A percentile compares a stretch with the other conserved stretches of the same genome.
Conservation (phyloP, 2,797 vertebrate genomes). For the Trachurus trachurus region DNA sequence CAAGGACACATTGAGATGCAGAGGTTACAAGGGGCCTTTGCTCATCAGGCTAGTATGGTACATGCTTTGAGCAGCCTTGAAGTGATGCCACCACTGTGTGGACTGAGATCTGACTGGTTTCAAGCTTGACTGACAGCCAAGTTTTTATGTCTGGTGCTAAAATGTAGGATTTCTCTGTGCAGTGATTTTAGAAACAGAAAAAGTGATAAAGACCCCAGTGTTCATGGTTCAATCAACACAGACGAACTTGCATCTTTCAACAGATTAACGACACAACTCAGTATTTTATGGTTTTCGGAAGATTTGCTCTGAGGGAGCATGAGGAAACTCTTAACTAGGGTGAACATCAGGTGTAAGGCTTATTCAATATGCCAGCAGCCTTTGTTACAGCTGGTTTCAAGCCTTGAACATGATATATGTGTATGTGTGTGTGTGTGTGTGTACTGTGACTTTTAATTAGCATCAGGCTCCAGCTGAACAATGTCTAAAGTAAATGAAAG, state of each 20-base stretch:
- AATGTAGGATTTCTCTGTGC: not conserved
- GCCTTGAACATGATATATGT: not conserved
- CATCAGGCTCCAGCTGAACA: not conserved
- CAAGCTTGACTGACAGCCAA: not conserved
- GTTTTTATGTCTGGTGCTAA: not conserved
- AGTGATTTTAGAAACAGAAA: not conserved
- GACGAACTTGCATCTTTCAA: not conserved
- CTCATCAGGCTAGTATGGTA: constrained; percentile 30
- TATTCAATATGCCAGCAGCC: not conserved
- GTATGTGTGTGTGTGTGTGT: not conserved
- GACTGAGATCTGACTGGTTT: constrained; percentile 2
- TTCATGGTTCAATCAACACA: not conserved
- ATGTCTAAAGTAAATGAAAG: not conserved
- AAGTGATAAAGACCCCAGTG: not conserved
- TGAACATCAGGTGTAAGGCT: not conserved
- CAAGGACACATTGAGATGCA: constrained; percentile 28
- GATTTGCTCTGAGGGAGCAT: not conserved
- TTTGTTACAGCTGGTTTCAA: constrained; percentile 4
- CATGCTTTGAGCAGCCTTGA: constrained; percentile 25
- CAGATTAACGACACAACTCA: constrained; percentile 1
- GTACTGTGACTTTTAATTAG: not conserved
- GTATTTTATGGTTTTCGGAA: not conserved
- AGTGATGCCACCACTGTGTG: constrained; percentile 21
- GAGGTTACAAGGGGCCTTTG: constrained; percentile 40
- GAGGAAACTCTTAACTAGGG: not conserved